A percentile compares a stretch with the other conserved stretches of the same genome.
Evolutionary conservation across 2,888 invertebrate genomes (phyloP).

Genomic region (Miltochrista miniata): DNA sequence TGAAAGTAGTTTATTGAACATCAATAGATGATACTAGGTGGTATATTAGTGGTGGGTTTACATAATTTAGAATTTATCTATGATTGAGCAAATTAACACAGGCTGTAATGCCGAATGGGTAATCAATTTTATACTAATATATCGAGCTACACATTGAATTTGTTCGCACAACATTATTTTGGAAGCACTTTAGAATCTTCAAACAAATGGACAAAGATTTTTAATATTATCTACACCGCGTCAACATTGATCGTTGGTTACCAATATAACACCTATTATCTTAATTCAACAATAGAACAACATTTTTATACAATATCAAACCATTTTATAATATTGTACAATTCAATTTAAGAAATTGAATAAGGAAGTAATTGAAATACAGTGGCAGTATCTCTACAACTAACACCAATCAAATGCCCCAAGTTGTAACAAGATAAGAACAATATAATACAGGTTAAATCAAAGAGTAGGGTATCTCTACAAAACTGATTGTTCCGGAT

Average conservation of each 20-base stretch:
- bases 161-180: conserved; percentile 19
- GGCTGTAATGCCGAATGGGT: conserved; percentile 7
- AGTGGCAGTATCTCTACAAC: conserved; percentile 34
- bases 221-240: conserved; percentile 2
- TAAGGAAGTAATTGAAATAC: conserved; percentile 23
- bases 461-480: conserved; percentile 24
- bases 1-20: neutral
- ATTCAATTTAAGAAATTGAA: conserved; percentile 6
- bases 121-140: conserved; percentile 6
- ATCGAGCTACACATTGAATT: conserved; percentile 8
- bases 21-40: conserved; percentile 27
- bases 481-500: conserved; percentile 7
- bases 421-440: conserved; percentile 23
- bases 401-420: conserved; percentile 21
- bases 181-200: conserved; percentile 36
- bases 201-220: conserved; percentile 15
- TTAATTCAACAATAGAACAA: conserved; percentile 26
- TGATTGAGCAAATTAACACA: conserved; percentile 36
- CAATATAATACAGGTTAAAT: conserved; percentile 26
- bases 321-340: conserved; percentile 18
- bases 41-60: conserved; percentile 27
- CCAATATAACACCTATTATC: conserved; percentile 65
- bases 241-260: conserved; percentile 24
- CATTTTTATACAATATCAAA: conserved; percentile 21
- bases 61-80: conserved; percentile 12